Conservation (phyloP, 1,140 invertebrate genomes). For the Pseudomyrmex cubaensis region DNA sequence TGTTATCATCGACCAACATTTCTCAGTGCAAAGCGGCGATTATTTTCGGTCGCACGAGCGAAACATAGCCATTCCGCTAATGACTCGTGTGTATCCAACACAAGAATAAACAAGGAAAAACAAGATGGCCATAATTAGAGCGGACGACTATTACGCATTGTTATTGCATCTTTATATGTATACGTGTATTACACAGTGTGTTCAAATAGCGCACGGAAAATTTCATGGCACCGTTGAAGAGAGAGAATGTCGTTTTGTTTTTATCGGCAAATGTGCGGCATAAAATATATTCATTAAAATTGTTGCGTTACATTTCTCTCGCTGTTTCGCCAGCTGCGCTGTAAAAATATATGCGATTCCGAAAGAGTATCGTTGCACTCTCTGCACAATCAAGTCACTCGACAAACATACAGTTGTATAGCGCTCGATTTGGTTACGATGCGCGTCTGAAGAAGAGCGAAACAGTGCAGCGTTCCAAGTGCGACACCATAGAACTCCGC, state of each 20-base stretch:
- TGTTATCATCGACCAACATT: conserved; percentile 59
- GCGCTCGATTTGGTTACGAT: conserved; percentile 27
- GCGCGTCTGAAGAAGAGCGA: background rate
- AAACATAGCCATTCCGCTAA: conserved; percentile 44
- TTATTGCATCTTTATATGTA: conserved; percentile 11
- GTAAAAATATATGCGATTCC: background rate
- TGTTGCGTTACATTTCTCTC: background rate
- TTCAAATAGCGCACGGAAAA: background rate
- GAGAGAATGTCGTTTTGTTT: background rate
- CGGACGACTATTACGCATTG: conserved; percentile 7
- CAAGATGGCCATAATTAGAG: conserved; percentile 40
- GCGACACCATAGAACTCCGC: background rate
- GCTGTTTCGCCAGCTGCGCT: background rate
- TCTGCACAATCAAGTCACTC: conserved; percentile 30
- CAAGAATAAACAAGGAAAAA: conserved; percentile 44
- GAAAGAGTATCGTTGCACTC: conserved; percentile 1
- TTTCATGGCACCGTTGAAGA: background rate
- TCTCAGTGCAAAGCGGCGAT: conserved; percentile 19
- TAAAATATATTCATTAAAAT: background rate
- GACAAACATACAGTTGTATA: conserved; percentile 16
- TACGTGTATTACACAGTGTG: background rate
- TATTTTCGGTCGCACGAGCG: conserved; percentile 46
- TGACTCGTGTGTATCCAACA: conserved; percentile 44
- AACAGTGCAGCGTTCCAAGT: background rate
- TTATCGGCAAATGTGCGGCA: background rate